Base-by-base conservation (phyloP, 2,113 vertebrate genomes). In the Nerophis ophidion region DNA sequence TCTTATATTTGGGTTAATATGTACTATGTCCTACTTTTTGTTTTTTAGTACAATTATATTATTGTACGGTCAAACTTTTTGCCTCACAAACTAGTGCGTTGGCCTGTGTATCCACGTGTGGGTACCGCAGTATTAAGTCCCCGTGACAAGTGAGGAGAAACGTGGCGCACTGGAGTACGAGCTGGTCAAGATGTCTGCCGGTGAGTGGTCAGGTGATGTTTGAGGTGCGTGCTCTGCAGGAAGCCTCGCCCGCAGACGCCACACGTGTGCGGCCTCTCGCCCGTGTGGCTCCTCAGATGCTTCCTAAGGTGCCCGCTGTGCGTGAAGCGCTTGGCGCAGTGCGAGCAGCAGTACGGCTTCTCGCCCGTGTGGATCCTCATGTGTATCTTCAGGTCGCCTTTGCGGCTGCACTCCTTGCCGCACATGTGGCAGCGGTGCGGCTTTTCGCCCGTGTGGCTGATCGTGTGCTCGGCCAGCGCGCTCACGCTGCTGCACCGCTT, bases 321-420 rank as follows among this genome's bases (percentile, higher is more conserved):
- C 48, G 83, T 85, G 70, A 85, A 85, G 13, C 72, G n/a, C 35
- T 80, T 85, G 5, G 51, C 15, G n/a, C 83, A 85, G 36, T 19
- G 57, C 0, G 81, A 72, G 79, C 83, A 85, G 55, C 74, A 63
- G 70, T 74, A 85, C 6, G 83, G 83, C 61, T 83, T 85, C 67
- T 85, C 83, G 0, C 83, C 83, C 0, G 83, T 85, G 74, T 85
- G 83, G 34, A 81, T 81, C 74, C 83, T 78, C 81, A 80, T 73
- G n/a, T 85, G 83, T 6, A 85, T 83, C 67, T 79, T 85, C 4
- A 85, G 50, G 16, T 85, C 83, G 8, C 73, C 83, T 48, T 82
- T 83, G 0, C 81, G 77, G 65, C 75, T 66, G 69, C 81, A 83
- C 70, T 78, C 79, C 19, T 82, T 85, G 8, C 83, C 81, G 0